Evolutionary conservation across 2,113 vertebrate genomes (phyloP).

Genomic region (Catharus fuscescens): DNA sequence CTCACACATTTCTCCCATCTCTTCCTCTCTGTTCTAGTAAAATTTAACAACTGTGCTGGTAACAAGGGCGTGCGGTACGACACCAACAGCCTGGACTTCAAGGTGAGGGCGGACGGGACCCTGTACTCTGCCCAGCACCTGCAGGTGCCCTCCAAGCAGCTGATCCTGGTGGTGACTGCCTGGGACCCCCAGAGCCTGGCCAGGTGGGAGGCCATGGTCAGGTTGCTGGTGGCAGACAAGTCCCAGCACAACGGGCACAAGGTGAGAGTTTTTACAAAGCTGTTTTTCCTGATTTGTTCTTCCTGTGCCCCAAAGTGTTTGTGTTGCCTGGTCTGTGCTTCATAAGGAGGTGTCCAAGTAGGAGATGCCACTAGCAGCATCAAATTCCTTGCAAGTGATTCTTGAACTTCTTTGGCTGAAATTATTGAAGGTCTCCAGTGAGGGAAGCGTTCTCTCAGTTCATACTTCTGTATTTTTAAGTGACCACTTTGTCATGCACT

Average conservation of each 20-base stretch:
- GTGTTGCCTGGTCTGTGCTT: neutral
- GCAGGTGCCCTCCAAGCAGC: conserved; percentile 77
- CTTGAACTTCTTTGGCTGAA: neutral
- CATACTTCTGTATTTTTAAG: neutral
- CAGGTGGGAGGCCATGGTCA: conserved; percentile 83
- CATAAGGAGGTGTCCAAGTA: neutral
- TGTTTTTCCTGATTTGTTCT: neutral
- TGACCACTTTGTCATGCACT: neutral
- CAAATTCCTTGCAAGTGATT: neutral
- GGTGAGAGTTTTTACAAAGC: conserved; percentile 63
- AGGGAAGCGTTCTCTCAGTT: neutral
- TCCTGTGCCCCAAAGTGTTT: neutral
- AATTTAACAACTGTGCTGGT: conserved; percentile 87
- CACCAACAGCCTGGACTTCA: conserved; percentile 86
- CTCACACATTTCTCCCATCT: conserved; percentile 39
- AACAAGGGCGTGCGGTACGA: conserved; percentile 80
- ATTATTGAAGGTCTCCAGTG: neutral
- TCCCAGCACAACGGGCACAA: conserved; percentile 69
- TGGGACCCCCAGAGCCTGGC: conserved; percentile 72
- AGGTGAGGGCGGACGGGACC: conserved; percentile 83
- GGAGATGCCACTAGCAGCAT: neutral
- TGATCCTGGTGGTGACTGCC: conserved; percentile 83
- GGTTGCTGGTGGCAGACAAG: conserved; percentile 80
- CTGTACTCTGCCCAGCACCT: conserved; percentile 77
- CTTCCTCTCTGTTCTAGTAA: conserved; percentile 78